A percentile compares a stretch with the other conserved stretches of the same genome.
These are phyloP conservation scores for Oppia nitens DNA, from an alignment of 1,140 invertebrate species.

Conservation along the genomic window DNA sequence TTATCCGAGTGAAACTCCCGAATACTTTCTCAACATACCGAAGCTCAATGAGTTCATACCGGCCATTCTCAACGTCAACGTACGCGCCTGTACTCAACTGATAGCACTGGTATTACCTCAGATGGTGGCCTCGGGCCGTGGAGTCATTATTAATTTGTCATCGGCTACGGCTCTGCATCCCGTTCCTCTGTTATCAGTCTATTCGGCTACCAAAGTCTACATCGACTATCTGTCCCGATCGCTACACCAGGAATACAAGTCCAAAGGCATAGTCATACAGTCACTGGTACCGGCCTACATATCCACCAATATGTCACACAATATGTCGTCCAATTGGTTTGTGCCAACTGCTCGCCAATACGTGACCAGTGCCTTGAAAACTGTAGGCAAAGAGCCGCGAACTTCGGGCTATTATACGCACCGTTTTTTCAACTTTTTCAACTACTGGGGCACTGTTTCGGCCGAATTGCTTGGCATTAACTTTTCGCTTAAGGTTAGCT, in stretches of 20 bases:
- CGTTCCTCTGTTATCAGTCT: neutral
- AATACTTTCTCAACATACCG: slow-evolving; percentile 14
- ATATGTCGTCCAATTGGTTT: too few species aligned
- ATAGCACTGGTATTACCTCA: neutral
- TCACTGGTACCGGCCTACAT: too few species aligned
- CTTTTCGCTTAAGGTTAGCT: too few species aligned
- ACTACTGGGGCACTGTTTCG: too few species aligned
- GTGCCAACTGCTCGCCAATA: too few species aligned
- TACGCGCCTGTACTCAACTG: neutral
- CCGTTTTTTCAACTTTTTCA: too few species aligned
- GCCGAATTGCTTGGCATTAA: too few species aligned
- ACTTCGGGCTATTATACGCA: too few species aligned
- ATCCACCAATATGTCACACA: too few species aligned
- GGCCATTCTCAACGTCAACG: neutral
- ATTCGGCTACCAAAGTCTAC: neutral
- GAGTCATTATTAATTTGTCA: neutral
- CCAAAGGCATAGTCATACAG: too few species aligned
- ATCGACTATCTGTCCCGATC: neutral
- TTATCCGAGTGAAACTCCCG: slow-evolving; percentile 13
- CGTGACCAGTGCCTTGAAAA: too few species aligned
- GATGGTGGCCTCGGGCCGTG: neutral
- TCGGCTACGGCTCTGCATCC: neutral
- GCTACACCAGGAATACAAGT: neutral
- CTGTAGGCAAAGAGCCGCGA: too few species aligned
- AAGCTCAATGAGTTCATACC: neutral